phyloP scores from a whole-genome alignment of 2,888 invertebrate species.

The Tachina fera region DNA sequence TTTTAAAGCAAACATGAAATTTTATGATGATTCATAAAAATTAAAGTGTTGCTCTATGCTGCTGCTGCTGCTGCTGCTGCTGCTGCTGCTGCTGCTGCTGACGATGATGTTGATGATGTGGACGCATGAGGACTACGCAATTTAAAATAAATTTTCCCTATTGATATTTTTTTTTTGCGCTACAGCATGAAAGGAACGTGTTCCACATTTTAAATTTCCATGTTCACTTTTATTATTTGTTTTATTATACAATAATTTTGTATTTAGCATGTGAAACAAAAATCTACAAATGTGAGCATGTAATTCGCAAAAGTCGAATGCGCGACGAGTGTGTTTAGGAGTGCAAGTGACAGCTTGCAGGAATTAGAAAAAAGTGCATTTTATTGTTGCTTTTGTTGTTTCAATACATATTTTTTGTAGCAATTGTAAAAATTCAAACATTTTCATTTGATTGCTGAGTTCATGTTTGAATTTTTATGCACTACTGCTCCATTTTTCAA shows the following conservation, averaged over 20 bases:
- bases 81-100: too few species aligned
- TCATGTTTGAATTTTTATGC: constrained; percentile 29
- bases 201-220: constrained; percentile 70
- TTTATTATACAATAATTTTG: constrained; percentile 49
- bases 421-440: constrained; percentile 49
- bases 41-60: constrained; percentile 31
- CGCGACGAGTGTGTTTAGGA: constrained; percentile 27
- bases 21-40: constrained; percentile 54
- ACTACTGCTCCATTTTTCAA: constrained; percentile 60
- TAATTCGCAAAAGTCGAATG: constrained; percentile 14
- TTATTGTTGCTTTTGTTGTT: constrained; percentile 24
- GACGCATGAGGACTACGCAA: constrained; percentile 58
- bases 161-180: constrained; percentile 40
- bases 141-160: constrained; percentile 32
- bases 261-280: constrained; percentile 46
- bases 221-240: constrained; percentile 55
- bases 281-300: constrained; percentile 20
- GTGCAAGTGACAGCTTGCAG: constrained; percentile 63
- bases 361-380: constrained; percentile 46
- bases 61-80: neutral
- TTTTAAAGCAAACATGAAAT: constrained; percentile 3
- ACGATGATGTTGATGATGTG: neutral
- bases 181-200: constrained; percentile 67
- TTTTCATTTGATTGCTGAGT: constrained; percentile 36
- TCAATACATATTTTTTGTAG: constrained; percentile 23